Conservation (phyloP, 1,140 invertebrate species). For the Aradophagus sp. region DNA sequence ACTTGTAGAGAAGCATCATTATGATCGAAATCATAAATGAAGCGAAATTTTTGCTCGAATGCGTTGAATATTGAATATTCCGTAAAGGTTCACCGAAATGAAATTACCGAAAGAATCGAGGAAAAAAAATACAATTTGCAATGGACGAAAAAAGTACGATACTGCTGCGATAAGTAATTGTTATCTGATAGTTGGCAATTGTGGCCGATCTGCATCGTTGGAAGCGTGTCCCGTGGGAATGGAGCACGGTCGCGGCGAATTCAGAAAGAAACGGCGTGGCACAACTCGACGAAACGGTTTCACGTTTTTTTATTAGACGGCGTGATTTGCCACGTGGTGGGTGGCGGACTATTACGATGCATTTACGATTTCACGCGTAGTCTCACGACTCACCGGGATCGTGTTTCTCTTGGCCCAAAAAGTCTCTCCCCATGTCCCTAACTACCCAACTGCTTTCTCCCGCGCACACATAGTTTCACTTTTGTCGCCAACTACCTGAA, state of each 20-base stretch:
- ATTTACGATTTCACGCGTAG: constrained; percentile 73
- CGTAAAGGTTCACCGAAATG: no score
- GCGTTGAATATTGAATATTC: constrained; percentile 7
- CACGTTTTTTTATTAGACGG: constrained; percentile 63
- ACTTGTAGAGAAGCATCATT: no score
- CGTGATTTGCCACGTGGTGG: constrained; percentile 73
- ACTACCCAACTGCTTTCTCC: background rate
- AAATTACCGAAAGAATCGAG: no score
- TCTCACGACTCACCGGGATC: constrained; percentile 45
- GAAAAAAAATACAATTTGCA: constrained; percentile 23
- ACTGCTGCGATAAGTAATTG: constrained; percentile 35
- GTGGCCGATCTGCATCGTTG: constrained; percentile 28
- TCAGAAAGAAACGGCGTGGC: constrained; percentile 57
- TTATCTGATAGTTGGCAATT: constrained; percentile 52
- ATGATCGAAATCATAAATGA: background rate
- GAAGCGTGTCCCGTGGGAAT: constrained; percentile 59
- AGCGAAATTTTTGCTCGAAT: background rate
- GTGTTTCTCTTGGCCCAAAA: constrained; percentile 19
- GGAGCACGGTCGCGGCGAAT: constrained; percentile 45
- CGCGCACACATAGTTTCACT: no score
- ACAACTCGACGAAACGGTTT: constrained; percentile 61
- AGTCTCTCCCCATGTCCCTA: constrained; percentile 11
- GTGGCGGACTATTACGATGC: constrained; percentile 71
- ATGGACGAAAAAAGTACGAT: constrained; percentile 12
- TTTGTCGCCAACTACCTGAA: no score